Conservation (phyloP, 2,888 invertebrate species). For the Phengaris alcon region DNA sequence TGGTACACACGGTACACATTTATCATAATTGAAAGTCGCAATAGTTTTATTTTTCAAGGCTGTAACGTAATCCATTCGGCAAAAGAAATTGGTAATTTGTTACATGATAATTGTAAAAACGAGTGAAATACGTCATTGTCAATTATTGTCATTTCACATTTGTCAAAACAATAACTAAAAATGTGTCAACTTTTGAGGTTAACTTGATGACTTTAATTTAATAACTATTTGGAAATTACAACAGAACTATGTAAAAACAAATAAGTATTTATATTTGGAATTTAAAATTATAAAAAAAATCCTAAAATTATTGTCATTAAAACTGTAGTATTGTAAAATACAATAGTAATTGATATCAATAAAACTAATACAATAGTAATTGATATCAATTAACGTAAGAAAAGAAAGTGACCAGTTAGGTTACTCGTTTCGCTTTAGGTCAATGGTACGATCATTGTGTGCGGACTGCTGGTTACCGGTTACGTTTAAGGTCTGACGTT, state of each 20-base stretch:
- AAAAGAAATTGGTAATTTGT: neutral
- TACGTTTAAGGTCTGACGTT: slow-evolving; percentile 58
- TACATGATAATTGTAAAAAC: neutral
- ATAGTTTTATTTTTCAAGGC: neutral
- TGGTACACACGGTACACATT: too few relatives aligned
- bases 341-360: slow-evolving; percentile 35
- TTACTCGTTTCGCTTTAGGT: slow-evolving; percentile 63
- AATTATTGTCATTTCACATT: neutral
- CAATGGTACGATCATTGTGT: slow-evolving; percentile 60
- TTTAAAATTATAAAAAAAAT: neutral
- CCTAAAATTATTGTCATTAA: neutral
- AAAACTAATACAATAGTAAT: neutral
- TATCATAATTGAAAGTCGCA: too few relatives aligned
- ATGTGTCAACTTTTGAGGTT: neutral
- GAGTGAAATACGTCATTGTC: slow-evolving; percentile 11
- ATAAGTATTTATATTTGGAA: neutral
- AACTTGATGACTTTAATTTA: neutral
- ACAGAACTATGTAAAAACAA: neutral
- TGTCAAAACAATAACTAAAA: too few relatives aligned
- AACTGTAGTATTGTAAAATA: slow-evolving; percentile 21
- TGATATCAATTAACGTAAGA: slow-evolving; percentile 47
- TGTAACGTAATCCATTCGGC: neutral
- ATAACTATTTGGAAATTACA: neutral
- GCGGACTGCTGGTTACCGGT: slow-evolving; percentile 48
- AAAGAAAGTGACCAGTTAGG: slow-evolving; percentile 62